These are phyloP conservation scores for Callaeas wilsoni DNA, from an alignment of 2,113 vertebrate genomes.

Conservation along the genomic window DNA sequence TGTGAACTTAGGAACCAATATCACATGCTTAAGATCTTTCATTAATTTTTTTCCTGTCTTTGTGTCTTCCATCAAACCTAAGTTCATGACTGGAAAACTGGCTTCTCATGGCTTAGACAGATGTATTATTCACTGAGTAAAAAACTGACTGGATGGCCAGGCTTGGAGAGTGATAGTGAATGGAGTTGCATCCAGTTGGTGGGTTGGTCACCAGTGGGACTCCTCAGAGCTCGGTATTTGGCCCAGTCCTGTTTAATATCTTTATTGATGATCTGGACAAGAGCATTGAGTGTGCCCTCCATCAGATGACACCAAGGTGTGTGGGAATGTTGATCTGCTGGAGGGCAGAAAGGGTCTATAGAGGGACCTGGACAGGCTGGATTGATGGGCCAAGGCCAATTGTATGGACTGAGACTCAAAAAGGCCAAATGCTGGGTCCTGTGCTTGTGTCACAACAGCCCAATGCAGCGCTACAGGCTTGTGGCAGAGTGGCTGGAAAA, in stretches of 20 bases:
- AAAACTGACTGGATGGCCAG: not conserved
- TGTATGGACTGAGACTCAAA: no score
- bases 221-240: not conserved
- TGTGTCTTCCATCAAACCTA: not conserved
- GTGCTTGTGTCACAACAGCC: not conserved
- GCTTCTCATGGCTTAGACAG: not conserved
- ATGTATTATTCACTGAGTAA: not conserved
- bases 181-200: not conserved
- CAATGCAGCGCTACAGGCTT: not conserved
- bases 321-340: not conserved
- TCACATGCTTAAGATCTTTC: not conserved
- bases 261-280: not conserved
- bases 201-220: not conserved
- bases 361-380: not conserved
- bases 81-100: not conserved
- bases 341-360: not conserved
- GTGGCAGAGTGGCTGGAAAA: not conserved
- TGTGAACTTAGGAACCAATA: not conserved
- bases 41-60: not conserved
- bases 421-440: not conserved
- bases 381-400: fast-evolving
- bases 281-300: not conserved
- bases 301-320: not conserved
- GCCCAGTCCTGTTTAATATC: not conserved
- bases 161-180: not conserved